Base-by-base conservation (phyloP, 2,113 vertebrate species). In the Salvelinus fontinalis region DNA sequence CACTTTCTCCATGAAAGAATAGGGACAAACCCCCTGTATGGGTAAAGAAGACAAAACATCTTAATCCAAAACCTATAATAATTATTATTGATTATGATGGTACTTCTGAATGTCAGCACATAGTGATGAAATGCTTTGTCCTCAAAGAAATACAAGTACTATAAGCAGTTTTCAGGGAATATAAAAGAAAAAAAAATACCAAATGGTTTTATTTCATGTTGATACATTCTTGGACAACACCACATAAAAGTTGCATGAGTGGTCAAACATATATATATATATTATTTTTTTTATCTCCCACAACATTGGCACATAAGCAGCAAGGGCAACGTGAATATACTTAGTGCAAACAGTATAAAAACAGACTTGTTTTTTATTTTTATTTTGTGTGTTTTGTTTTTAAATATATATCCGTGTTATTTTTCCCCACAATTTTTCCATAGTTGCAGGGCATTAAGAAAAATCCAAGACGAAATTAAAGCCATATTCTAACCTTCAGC, bases 291-390 rank as follows among this genome's bases (percentile, higher is more conserved):
- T 34, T 34, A 34, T 44, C 85, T 92, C 88, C 85, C 85, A 93
- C 92, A 85, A 93, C 90, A 89, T 91, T 89, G 90, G 92, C 92
- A 94, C 93, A 90, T 83, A 93, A 94, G 93, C 93, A 92, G 91
- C 92, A 89, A 94, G 92, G 90, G 90, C 90, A 92, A 94, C 93
- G 91, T 91, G 89, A 92, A 92, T 73, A 93, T 91, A 94, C 90
- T 88, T 24, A 86, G 86, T 94, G 93, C 93, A 94, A 94, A 94
- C 93, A 91, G 93, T 94, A 94, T 75, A 94, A 94, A 94, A 94
- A 94, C 92, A 94, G 89, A 92, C 93, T 93, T 94, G 93, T 92
- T 89, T 91, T 87, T 69, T 69, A 80, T 82, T 84, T 86, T 89
- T 2, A 34, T 34, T 84, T 84, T 78, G 81, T 83, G 75, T 78